phyloP scores from a whole-genome alignment of 1,140 invertebrate species.

The Trialeurodes vaporariorum region DNA sequence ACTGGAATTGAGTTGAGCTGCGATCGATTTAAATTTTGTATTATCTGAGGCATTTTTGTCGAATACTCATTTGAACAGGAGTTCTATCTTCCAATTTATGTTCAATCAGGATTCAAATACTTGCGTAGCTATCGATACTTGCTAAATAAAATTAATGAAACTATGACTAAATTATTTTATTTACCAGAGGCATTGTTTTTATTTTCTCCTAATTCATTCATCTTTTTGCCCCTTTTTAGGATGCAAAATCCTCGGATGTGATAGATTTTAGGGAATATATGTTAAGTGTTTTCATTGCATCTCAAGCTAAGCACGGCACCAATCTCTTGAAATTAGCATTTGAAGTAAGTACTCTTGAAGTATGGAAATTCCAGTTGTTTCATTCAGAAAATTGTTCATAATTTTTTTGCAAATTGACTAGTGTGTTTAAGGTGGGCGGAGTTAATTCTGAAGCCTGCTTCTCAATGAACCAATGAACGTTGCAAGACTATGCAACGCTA shows the following conservation, averaged over 20 bases:
- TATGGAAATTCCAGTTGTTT: neutral
- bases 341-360: neutral
- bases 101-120: too few species aligned
- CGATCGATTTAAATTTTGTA: too few species aligned
- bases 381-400: neutral
- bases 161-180: too few species aligned
- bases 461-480: neutral
- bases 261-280: slow-evolving; percentile 1
- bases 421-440: neutral
- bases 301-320: neutral
- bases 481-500: neutral
- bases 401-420: neutral
- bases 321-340: neutral
- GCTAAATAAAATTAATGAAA: too few species aligned
- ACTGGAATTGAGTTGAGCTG: too few species aligned
- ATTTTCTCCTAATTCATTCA: too few species aligned
- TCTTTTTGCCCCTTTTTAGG: too few species aligned
- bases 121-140: too few species aligned
- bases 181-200: too few species aligned
- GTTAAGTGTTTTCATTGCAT: neutral
- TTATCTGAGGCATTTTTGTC: too few species aligned
- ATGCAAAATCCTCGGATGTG: neutral
- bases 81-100: too few species aligned
- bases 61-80: too few species aligned
- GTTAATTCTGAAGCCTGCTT: neutral